Evolutionary conservation across 92 coral and sea anemone species (phyloP), one percentile per base, ranked within the genome.

Genomic region (Palythoa caribaeorum): DNA sequence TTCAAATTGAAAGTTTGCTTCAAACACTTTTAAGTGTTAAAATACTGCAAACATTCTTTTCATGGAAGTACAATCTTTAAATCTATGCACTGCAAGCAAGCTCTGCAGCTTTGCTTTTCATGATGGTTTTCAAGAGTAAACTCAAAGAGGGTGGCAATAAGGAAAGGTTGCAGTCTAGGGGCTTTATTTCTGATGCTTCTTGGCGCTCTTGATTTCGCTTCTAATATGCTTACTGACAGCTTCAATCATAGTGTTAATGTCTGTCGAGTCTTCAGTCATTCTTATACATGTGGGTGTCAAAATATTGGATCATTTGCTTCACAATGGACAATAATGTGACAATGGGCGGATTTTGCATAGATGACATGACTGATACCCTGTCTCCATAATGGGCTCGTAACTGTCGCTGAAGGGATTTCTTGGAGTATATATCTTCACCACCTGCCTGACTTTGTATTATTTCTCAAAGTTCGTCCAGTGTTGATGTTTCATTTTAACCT

Each of bases 381-480:
- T 69, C 74, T 28, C 74, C 74, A 69, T 87, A 87, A n/a, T 73
- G 88, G 11, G 65, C 69, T 15, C 73, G 28, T 35, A 85, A 71
- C 88, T 38, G 65, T 16, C 89, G 80, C 89, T 73, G 83, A 28
- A 69, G 74, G 15, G 74, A 15, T 37, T 69, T 68, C 38, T 68
- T 68, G 15, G 73, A 68, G n/a, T n/a, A 70, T 77, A 87, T 78
- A 55, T 40, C 89, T 8, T 76, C 74, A 60, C 59, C 38, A 9
- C 84, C 84, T 36, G 71, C 89, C 47, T 77, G 16, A 55, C 39
- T 36, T 59, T 87, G 17, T 65, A 60, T 75, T 52, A 87, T 48
- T 76, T 21, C 84, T 76, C 12, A 76, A 9, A 87, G 90, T 9
- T 60, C 90, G 83, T 77, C 85, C 14, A 87, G 84, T 15, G 89